Base-by-base conservation (phyloP, 2,888 invertebrate genomes). In the Eulithis prunata region DNA sequence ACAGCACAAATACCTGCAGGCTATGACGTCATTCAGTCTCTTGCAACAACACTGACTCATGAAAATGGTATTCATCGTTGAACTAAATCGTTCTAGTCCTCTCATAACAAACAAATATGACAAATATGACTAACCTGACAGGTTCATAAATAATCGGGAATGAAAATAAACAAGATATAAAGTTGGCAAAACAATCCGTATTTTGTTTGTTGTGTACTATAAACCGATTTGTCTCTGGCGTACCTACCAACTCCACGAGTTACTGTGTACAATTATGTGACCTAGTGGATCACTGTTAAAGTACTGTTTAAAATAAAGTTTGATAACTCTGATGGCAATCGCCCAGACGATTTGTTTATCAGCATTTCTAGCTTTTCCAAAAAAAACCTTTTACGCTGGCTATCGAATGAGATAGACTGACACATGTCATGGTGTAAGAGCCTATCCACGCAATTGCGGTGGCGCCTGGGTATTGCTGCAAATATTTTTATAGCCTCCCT, bases 151-250 rank as follows among this genome's bases (percentile, higher is more conserved):
- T 55, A 58, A 43, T 49, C 12, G 13, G 28, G 57, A 41, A 21
- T 53, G 43, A 64, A 64, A 64, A 64, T 54, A 64, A 64, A 64
- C 64, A 58, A 58, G 47, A 63, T 46, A 57, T 41, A 49, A 51
- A 54, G 57, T 64, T 64, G 64, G 64, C 64, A 64, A 58, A 28
- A 49, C 64, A 58, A 63, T 58, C 54, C 57, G 41, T 14, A 41
- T 63, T 57, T 55, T 28, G 49, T 55, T 41, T 41, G 41, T 41
- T 41, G 41, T 38, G 57, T 36, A 63, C 53, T 63, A 14, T 53
- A 53, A 53, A 57, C 57, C 28, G 46, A 52, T 45, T 62, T 57
- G 57, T 52, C n/a, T 62, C 6, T 45, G 41, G 4, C 46, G 41
- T 41, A 41, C 8, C 38, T n/a, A 21, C 21, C 21, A 21, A 21